A percentile compares a stretch with the other conserved stretches of the same genome.
These are phyloP conservation scores for Enteromius radiatus DNA, from an alignment of 2,797 vertebrate species.

Conservation along the genomic window DNA sequence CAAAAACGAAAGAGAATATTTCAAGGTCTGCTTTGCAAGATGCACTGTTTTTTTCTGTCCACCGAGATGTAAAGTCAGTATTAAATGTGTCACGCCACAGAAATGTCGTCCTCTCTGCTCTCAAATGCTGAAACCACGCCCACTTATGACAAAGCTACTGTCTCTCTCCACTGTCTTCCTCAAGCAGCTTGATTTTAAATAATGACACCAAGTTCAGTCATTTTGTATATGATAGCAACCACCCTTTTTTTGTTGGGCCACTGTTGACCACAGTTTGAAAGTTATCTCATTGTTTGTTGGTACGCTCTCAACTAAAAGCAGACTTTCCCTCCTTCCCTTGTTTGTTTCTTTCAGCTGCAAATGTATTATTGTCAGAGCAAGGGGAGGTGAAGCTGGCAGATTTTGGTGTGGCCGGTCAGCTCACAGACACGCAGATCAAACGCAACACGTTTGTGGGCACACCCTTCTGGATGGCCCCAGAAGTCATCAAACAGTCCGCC, in stretches of 20 bases:
- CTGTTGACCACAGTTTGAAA: slow-evolving; percentile 13
- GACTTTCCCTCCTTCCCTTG: background rate
- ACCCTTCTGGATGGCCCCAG: slow-evolving; percentile 99
- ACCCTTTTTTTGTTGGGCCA: no score
- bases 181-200: no score
- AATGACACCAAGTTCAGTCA: no score
- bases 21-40: background rate
- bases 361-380: slow-evolving; percentile 95
- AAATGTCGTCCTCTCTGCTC: no score
- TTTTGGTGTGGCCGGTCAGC: slow-evolving; percentile 95
- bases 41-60: background rate
- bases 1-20: slow-evolving; percentile 59
- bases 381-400: slow-evolving; percentile 98
- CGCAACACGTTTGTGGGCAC: slow-evolving; percentile 98
- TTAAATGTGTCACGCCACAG: no score
- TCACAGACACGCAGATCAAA: slow-evolving; percentile 98
- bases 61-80: no score
- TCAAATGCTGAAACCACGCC: no score
- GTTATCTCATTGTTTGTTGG: background rate
- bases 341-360: slow-evolving; percentile 72
- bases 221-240: no score
- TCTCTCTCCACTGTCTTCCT: no score
- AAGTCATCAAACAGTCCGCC: slow-evolving; percentile 98
- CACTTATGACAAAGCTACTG: no score
- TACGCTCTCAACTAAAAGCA: background rate